Evolutionary conservation across 2,888 invertebrate genomes (phyloP).

Genomic region (Steinernema carpocapsae): DNA sequence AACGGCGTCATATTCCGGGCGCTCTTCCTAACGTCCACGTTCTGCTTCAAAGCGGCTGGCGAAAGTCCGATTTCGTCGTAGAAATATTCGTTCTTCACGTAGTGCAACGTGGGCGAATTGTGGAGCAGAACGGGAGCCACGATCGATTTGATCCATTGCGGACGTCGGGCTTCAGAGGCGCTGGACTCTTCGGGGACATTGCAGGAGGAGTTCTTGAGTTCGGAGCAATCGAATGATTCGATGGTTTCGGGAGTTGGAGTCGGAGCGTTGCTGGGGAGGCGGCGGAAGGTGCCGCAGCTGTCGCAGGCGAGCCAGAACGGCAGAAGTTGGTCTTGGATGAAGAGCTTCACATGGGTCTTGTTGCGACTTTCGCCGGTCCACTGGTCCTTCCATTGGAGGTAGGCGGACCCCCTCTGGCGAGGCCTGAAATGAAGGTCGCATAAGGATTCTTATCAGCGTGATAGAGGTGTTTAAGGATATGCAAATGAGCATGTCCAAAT

Average conservation of each 20-base stretch:
- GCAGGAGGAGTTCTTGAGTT: slow-evolving; percentile 41
- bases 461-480: too few relatives aligned
- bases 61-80: slow-evolving; percentile 59
- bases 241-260: slow-evolving; percentile 40
- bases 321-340: slow-evolving; percentile 53
- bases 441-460: too few relatives aligned
- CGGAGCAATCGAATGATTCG: slow-evolving; percentile 39
- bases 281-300: slow-evolving; percentile 50
- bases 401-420: background rate
- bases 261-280: slow-evolving; percentile 31
- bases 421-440: too few relatives aligned
- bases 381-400: slow-evolving; percentile 44
- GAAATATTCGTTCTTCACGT: slow-evolving; percentile 51
- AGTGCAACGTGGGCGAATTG: slow-evolving; percentile 54
- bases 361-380: slow-evolving; percentile 50
- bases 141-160: slow-evolving; percentile 43
- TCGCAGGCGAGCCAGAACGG: slow-evolving; percentile 58
- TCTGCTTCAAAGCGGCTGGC: slow-evolving; percentile 38
- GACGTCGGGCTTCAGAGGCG: slow-evolving; percentile 39
- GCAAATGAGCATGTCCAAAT: too few relatives aligned
- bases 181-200: slow-evolving; percentile 41
- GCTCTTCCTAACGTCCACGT: background rate
- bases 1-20: slow-evolving; percentile 53
- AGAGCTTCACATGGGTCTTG: slow-evolving; percentile 45
- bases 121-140: slow-evolving; percentile 51